phyloP scores from a whole-genome alignment of 1,140 invertebrate genomes.

The Holotrichia oblita region DNA sequence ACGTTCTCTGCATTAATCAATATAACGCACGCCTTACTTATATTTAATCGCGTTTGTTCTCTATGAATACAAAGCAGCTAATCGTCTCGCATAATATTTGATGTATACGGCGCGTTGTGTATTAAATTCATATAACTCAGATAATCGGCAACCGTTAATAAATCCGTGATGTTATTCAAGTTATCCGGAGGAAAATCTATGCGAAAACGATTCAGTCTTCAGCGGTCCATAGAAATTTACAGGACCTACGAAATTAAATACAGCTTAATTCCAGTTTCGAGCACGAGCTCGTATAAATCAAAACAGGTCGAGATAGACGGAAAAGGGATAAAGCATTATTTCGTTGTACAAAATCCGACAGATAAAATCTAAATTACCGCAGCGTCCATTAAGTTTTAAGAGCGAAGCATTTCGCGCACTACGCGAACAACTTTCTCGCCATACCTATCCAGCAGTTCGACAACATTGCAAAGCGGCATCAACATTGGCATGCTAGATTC shows the following conservation, averaged over 20 bases:
- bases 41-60: constrained; percentile 10
- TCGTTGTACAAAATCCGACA: constrained; percentile 22
- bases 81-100: constrained; percentile 18
- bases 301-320: constrained; percentile 26
- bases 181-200: constrained; percentile 27
- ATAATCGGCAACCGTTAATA: constrained; percentile 34
- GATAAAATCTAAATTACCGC: constrained; percentile 30
- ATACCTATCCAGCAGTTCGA: constrained; percentile 4
- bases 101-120: not conserved
- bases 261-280: constrained; percentile 21
- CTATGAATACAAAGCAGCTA: constrained; percentile 23
- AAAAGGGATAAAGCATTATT: constrained; percentile 33
- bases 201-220: constrained; percentile 32
- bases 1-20: not conserved
- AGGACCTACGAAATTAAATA: constrained; percentile 27
- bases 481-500: constrained; percentile 9
- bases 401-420: constrained; percentile 14
- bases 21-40: not conserved
- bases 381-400: constrained; percentile 25
- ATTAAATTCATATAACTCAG: constrained; percentile 29
- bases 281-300: constrained; percentile 21
- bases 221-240: constrained; percentile 10
- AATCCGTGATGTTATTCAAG: constrained; percentile 26
- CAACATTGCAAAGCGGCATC: not conserved
- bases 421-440: constrained; percentile 24